Evolutionary conservation across 1,140 invertebrate genomes (phyloP), one percentile per base, ranked within the genome.

Genomic region (roundworm (Caenorhabditis elegans)): DNA sequence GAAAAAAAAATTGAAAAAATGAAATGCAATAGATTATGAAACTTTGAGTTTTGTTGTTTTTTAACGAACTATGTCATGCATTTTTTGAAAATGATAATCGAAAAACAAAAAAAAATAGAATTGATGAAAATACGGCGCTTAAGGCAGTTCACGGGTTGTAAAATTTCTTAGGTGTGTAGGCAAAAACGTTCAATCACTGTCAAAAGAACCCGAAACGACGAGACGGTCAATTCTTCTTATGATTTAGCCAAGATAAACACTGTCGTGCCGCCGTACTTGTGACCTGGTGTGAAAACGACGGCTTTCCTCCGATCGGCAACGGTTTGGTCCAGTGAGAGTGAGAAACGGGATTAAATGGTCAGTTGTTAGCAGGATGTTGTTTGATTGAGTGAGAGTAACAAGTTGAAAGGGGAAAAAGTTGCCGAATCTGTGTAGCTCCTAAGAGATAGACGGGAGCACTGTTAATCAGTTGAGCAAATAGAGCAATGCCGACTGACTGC

Each of bases 211-310:
- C 34, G 60, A 70, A 39, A 43, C 60, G 34, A 70, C 60, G 34
- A 70, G 60, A 70, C 60, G 60, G 60, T 70, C 60, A 70, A 39
- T 70, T 70, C 60, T 70, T 70, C 60, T 70, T 70, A 70, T 70
- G 60, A 70, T 70, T 70, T 70, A 70, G 60, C 60, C 60, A 70
- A 70, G 60, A 70, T 70, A 70, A 70, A 70, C 60, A 70, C 22
- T 70, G 34, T 70, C 60, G 60, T n/a, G 43, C 60, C 17, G 43
- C 60, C 60, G 34, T 70, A 70, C 60, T 70, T 70, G 60, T 70
- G 60, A 70, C 60, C 60, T 39, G 60, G 34, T 70, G 60, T 39
- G 60, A 70, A 70, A 70, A 70, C 17, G 60, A 43, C 15, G 17
- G 28, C 26, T 15, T 43, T 43, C 6, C 15, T 43, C 39, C 39